Evolutionary conservation across 2,113 vertebrate species (phyloP).

Genomic region (Tyrannus savana): DNA sequence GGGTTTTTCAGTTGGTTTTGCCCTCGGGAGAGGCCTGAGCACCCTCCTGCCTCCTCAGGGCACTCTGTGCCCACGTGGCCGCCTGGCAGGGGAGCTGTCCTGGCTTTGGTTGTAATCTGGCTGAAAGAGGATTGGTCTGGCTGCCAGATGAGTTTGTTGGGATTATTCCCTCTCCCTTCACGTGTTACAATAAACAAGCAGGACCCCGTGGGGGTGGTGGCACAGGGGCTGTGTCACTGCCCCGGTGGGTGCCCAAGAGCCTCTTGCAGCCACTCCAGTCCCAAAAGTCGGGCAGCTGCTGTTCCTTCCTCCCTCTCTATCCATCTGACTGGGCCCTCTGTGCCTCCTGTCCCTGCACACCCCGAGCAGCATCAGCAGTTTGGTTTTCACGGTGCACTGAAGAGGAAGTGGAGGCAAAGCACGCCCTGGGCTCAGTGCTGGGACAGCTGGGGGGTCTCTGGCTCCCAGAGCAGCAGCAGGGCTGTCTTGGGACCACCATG

Average conservation of each 20-base stretch:
- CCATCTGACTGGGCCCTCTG: fast-evolving
- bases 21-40: fast-evolving
- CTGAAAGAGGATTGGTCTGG: constrained; percentile 18
- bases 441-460: neutral
- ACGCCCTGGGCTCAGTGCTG: neutral
- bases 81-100: neutral
- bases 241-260: neutral
- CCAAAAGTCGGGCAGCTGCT: neutral
- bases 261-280: neutral
- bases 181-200: neutral
- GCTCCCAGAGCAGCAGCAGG: neutral
- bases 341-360: neutral
- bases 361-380: neutral
- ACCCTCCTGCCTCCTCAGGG: neutral
- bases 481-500: neutral
- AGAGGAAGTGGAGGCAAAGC: neutral
- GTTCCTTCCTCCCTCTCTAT: neutral
- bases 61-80: neutral
- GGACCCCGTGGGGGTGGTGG: neutral
- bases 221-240: neutral
- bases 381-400: neutral
- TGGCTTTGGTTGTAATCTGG: neutral
- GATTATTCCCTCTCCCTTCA: constrained; percentile 10
- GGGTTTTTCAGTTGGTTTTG: neutral
- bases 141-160: neutral